Base-by-base conservation (phyloP, 2,888 invertebrate genomes). In the Caenorhabditis doughertyi region DNA sequence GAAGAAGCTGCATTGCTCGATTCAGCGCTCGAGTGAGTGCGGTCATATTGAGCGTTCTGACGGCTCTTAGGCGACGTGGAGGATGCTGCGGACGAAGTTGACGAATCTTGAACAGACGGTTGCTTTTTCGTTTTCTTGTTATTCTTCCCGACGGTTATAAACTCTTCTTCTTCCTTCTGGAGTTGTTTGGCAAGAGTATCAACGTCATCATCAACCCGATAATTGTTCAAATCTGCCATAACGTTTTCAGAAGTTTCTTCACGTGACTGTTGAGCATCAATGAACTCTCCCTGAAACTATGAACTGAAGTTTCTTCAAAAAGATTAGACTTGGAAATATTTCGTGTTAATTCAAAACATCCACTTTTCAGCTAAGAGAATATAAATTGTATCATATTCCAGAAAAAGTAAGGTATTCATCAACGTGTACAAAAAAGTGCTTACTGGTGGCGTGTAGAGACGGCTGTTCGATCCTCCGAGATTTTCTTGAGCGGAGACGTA, bases 401-500 rank as follows among this genome's bases (percentile, higher is more conserved):
- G n/a, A n/a, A n/a, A n/a, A n/a, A n/a, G n/a, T n/a, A n/a, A n/a
- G n/a, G n/a, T n/a, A n/a, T n/a, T n/a, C n/a, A n/a, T n/a, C n/a
- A n/a, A n/a, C n/a, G n/a, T n/a, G n/a, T n/a, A n/a, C n/a, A n/a
- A n/a, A n/a, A n/a, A n/a, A n/a, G 9, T 5, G 35, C 56, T 32
- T 21, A 80, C 80, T 21, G 81, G 81, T 44, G 82, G 81, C n/a
- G 81, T 81, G 0, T 67, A 68, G 7, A 82, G 53, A 25, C 68
- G 65, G 23, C 74, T 79, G 39, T 65, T 81, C 11, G 85, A 83
- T 32, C 79, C 82, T 27, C 79, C 84, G 21, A 85, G 55, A 56
- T 84, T 77, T 56, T 85, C 85, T 29, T 85, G 82, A 4, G 85
- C 85, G 4, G 85, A 85, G 7, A 85, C 47, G 55, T 74, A 85